Conservation (phyloP, 64 coral and sea anemone genomes). For the Platygyra sinensis region DNA sequence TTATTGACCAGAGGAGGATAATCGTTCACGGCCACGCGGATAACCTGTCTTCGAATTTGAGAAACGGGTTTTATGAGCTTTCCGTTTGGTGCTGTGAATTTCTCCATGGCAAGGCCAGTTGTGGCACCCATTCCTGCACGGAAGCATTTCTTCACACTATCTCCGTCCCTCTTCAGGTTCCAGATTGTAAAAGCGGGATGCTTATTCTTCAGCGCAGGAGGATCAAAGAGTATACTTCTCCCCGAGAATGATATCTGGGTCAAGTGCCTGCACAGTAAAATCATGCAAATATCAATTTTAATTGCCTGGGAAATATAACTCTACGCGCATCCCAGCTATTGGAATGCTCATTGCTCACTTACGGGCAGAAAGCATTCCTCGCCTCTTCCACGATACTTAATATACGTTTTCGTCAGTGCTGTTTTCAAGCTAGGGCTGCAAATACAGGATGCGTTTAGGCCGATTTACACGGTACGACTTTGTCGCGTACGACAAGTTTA, state of each 20-base stretch:
- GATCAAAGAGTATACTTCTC: background rate
- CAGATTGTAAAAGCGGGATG: background rate
- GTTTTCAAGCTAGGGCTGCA: too few species aligned
- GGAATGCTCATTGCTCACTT: too few species aligned
- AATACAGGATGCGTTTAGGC: too few species aligned
- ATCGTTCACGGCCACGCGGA: constrained; percentile 23
- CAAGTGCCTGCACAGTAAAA: background rate
- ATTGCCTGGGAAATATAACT: too few species aligned
- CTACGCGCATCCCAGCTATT: too few species aligned
- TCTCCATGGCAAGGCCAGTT: constrained; percentile 30
- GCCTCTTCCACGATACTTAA: too few species aligned
- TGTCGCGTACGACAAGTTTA: too few species aligned
- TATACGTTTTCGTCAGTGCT: too few species aligned
- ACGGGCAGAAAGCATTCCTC: too few species aligned
- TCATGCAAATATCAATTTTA: background rate
- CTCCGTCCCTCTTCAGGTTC: constrained; percentile 9
- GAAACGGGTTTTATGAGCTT: background rate
- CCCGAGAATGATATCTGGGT: background rate
- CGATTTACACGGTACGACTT: too few species aligned
- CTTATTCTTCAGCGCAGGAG: background rate
- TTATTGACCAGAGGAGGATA: constrained; percentile 20
- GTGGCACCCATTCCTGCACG: constrained; percentile 20
- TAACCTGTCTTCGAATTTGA: background rate
- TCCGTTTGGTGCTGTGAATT: constrained; percentile 12
- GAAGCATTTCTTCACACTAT: constrained; percentile 17